Conservation (phyloP, 2,113 vertebrate species). For the Pitta sordida region DNA sequence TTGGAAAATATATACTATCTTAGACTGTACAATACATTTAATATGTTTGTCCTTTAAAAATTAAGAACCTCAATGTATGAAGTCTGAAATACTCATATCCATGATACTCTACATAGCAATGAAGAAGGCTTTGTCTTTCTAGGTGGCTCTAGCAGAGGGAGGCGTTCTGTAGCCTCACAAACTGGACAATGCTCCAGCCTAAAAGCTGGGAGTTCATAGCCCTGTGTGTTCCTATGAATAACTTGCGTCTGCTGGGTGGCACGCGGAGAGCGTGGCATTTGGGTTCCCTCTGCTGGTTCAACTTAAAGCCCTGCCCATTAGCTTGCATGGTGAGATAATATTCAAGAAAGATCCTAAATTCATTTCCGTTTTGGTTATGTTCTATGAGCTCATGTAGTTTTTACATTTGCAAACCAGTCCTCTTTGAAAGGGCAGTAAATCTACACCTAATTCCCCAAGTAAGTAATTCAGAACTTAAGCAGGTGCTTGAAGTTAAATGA, state of each 20-base stretch:
- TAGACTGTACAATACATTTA: neutral
- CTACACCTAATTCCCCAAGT: neutral
- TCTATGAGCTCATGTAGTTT: neutral
- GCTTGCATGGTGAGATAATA: neutral
- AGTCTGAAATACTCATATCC: neutral
- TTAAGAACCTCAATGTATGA: neutral
- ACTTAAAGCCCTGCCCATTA: neutral
- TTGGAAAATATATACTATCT: neutral
- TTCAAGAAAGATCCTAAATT: neutral
- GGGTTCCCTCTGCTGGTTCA: conserved; percentile 17
- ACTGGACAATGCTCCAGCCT: neutral
- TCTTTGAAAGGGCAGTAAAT: neutral
- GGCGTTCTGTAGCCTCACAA: neutral
- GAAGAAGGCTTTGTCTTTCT: rapidly evolving
- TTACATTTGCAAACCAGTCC: neutral
- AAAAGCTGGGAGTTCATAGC: neutral
- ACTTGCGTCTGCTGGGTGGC: neutral
- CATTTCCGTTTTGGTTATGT: neutral
- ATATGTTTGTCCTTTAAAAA: neutral
- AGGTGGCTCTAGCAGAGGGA: neutral
- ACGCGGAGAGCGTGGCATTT: neutral
- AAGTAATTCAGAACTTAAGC: neutral
- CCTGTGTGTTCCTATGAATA: rapidly evolving
- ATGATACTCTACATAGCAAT: neutral
- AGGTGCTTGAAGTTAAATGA: neutral